Evolutionary conservation across 53 echinoderm and acorn worm genomes (phyloP).

Genomic region (Mesocentrotus franciscanus): DNA sequence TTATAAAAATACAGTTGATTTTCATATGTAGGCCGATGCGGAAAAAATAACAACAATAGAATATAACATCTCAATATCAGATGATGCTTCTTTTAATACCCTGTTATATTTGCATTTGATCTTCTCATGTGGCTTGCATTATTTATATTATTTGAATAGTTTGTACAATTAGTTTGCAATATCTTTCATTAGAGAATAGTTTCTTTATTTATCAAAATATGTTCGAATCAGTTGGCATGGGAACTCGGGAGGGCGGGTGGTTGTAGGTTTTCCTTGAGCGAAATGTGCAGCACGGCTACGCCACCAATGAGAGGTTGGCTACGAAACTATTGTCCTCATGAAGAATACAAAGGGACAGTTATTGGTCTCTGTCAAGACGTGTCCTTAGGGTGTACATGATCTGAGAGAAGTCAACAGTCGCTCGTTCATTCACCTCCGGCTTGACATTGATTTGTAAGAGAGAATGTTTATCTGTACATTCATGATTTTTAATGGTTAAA

Average conservation of each 20-base stretch:
- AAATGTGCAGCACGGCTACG: neutral
- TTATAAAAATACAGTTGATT: neutral
- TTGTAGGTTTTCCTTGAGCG: neutral
- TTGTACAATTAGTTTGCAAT: no score
- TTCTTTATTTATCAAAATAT: no score
- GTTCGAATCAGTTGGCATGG: no score
- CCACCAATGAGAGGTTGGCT: neutral
- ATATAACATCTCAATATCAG: no score
- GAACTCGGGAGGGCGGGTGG: neutral
- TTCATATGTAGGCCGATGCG: neutral
- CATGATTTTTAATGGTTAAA: neutral
- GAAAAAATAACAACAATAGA: neutral
- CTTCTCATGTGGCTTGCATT: no score
- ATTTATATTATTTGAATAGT: no score
- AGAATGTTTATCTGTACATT: neutral
- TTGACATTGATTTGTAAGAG: neutral
- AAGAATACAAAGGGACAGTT: neutral
- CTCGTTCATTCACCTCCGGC: conserved; percentile 30
- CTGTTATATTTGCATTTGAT: no score
- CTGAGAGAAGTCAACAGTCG: neutral
- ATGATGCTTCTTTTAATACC: no score
- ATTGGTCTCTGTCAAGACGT: neutral
- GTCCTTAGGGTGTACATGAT: conserved; percentile 5
- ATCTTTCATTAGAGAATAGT: no score
- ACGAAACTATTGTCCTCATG: neutral